A percentile compares a stretch with the other conserved stretches of the same genome.
phyloP scores from a whole-genome alignment of 2,888 invertebrate species.

The Eristalinus aeneus region DNA sequence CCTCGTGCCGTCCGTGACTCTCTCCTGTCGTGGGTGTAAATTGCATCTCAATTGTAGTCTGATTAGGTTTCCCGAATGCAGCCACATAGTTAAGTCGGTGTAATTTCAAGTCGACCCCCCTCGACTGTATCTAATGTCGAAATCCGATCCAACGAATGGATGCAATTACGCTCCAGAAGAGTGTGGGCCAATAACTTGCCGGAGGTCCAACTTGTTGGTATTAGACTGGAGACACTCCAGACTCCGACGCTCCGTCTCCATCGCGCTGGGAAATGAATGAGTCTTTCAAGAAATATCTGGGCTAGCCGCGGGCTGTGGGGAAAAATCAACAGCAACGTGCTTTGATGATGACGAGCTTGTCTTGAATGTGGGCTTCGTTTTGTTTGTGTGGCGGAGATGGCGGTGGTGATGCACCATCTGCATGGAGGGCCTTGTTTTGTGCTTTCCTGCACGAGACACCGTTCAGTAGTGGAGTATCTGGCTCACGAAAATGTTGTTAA shows the following conservation, averaged over 20 bases:
- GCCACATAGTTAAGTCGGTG: slow-evolving; percentile 65
- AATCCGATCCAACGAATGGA: slow-evolving; percentile 67
- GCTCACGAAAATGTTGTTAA: slow-evolving; percentile 50
- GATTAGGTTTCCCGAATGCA: slow-evolving; percentile 55
- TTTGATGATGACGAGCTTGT: slow-evolving; percentile 24
- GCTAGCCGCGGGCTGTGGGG: slow-evolving; percentile 41
- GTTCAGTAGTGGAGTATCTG: slow-evolving; percentile 15
- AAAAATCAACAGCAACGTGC: neutral
- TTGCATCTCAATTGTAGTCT: slow-evolving; percentile 70
- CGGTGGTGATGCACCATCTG: neutral
- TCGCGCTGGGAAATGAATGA: neutral
- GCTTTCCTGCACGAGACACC: neutral
- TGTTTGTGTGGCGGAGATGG: neutral
- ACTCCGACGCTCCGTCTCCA: neutral
- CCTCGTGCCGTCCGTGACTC: neutral
- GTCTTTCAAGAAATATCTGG: slow-evolving; percentile 54
- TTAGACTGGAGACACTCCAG: slow-evolving; percentile 44
- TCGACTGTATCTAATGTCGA: slow-evolving; percentile 53
- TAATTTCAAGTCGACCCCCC: slow-evolving; percentile 27
- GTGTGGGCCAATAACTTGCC: slow-evolving; percentile 63
- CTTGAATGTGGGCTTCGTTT: slow-evolving; percentile 13
- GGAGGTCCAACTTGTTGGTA: slow-evolving; percentile 58
- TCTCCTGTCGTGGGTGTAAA: slow-evolving; percentile 66
- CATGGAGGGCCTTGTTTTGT: neutral
- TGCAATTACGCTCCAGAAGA: slow-evolving; percentile 62